phyloP scores from a whole-genome alignment of 2,888 invertebrate genomes.

The Patella ulyssiponensis region DNA sequence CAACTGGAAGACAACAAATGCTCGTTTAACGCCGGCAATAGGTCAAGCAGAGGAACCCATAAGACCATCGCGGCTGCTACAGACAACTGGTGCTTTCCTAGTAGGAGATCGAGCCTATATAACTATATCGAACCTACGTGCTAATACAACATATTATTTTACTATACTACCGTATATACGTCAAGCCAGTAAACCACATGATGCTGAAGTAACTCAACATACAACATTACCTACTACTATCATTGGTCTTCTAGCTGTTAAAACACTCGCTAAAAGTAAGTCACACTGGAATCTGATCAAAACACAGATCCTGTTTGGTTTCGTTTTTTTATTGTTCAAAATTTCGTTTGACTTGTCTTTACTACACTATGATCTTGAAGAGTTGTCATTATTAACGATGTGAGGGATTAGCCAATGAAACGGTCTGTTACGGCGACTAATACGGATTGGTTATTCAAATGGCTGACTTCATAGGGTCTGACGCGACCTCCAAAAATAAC shows the following conservation, averaged over 20 bases:
- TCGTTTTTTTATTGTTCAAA: no score
- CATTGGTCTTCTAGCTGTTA: slow-evolving; percentile 19
- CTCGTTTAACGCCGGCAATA: neutral
- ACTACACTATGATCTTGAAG: no score
- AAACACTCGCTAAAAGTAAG: slow-evolving; percentile 24
- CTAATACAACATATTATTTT: slow-evolving; percentile 42
- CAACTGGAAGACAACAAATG: neutral
- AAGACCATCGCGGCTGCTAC: slow-evolving; percentile 25
- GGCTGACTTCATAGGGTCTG: no score
- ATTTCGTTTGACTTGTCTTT: no score
- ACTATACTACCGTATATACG: slow-evolving; percentile 28
- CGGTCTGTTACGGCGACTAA: no score
- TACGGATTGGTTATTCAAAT: no score
- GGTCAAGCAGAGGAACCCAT: neutral
- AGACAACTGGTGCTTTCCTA: slow-evolving; percentile 31
- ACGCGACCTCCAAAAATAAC: no score
- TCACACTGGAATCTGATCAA: no score
- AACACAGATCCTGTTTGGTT: no score
- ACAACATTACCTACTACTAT: neutral
- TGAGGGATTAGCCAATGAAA: no score
- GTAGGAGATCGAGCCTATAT: slow-evolving; percentile 39
- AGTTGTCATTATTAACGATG: no score
- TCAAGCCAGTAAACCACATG: slow-evolving; percentile 24
- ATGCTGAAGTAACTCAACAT: neutral
- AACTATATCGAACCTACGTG: slow-evolving; percentile 36